Evolutionary conservation across 1,140 invertebrate genomes (phyloP).

Genomic region (Lethrus apterus): DNA sequence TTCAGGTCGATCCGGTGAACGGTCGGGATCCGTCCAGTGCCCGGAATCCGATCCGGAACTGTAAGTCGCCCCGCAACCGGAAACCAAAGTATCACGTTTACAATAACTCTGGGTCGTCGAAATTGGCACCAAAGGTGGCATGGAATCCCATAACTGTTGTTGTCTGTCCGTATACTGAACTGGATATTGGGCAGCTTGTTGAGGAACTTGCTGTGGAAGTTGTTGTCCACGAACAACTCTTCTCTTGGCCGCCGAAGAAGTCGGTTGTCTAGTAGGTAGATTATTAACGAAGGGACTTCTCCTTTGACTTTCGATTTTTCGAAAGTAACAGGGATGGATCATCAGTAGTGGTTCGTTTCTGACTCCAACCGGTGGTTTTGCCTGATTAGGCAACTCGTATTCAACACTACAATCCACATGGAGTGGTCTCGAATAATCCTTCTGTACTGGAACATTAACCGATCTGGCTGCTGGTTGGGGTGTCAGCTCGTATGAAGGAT

Average conservation of each 20-base stretch:
- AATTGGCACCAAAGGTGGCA: conserved; percentile 44
- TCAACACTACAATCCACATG: conserved; percentile 79
- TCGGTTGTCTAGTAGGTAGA: conserved; percentile 46
- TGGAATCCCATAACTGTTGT: conserved; percentile 35
- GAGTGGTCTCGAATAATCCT: conserved; percentile 70
- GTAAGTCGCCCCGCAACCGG: conserved; percentile 28
- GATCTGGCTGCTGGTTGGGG: not conserved
- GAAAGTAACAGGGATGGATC: conserved; percentile 80
- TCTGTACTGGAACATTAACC: conserved; percentile 41
- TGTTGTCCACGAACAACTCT: conserved; percentile 28
- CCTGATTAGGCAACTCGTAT: conserved; percentile 74
- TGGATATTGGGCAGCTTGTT: conserved; percentile 40
- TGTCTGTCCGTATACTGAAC: conserved; percentile 36
- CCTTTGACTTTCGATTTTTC: conserved; percentile 67
- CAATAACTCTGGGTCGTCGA: conserved; percentile 38
- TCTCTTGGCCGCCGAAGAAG: conserved; percentile 30
- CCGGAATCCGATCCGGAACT: conserved; percentile 31
- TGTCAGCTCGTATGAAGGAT: conserved; percentile 35
- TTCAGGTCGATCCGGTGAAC: conserved; percentile 36
- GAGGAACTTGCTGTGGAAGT: conserved; percentile 35
- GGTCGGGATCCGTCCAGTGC: conserved; percentile 37
- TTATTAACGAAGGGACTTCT: conserved; percentile 69
- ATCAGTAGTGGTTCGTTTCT: conserved; percentile 68
- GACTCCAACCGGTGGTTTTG: conserved; percentile 68
- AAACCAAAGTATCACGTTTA: conserved; percentile 26